A percentile compares a stretch with the other conserved stretches of the same genome.
Conservation (phyloP, 2,113 vertebrate genomes). For the Actinemys pallida region DNA sequence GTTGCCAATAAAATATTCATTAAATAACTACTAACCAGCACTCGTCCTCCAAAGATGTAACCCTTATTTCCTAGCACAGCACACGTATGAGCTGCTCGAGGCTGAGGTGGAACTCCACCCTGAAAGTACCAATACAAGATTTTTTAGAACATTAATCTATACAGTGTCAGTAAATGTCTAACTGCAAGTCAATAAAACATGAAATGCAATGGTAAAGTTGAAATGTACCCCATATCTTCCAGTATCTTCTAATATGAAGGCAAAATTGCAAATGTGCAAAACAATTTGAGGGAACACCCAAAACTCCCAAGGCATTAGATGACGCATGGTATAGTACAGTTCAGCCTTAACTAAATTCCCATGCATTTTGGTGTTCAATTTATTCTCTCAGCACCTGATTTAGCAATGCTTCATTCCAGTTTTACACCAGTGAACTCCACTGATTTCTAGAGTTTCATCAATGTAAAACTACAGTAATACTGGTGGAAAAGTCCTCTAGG, state of each 20-base stretch:
- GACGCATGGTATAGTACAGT: fast-evolving
- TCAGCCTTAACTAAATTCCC: background rate
- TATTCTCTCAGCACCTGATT: background rate
- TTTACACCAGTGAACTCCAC: background rate
- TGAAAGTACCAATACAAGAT: constrained; percentile 72
- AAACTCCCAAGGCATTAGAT: background rate
- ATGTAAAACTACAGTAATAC: background rate
- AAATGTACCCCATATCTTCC: background rate
- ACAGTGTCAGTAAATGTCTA: background rate
- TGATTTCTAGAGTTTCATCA: background rate
- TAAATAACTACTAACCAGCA: constrained; percentile 85
- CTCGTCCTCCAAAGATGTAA: constrained; percentile 93
- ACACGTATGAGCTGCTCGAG: constrained; percentile 91
- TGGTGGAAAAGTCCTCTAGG: background rate
- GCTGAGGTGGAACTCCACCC: constrained; percentile 87
- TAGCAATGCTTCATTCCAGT: background rate
- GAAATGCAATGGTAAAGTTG: background rate
- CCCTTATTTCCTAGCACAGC: constrained; percentile 87
- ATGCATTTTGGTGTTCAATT: background rate
- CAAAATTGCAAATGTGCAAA: background rate
- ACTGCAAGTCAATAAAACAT: background rate
- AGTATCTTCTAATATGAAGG: background rate
- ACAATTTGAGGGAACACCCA: background rate
- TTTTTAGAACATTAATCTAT: background rate
- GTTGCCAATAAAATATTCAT: background rate